Percentiles rank a stretch among this genome's conserved stretches.
phyloP scores from a whole-genome alignment of 2,888 invertebrate species.

The Hirtodrosophila alboralis region DNA sequence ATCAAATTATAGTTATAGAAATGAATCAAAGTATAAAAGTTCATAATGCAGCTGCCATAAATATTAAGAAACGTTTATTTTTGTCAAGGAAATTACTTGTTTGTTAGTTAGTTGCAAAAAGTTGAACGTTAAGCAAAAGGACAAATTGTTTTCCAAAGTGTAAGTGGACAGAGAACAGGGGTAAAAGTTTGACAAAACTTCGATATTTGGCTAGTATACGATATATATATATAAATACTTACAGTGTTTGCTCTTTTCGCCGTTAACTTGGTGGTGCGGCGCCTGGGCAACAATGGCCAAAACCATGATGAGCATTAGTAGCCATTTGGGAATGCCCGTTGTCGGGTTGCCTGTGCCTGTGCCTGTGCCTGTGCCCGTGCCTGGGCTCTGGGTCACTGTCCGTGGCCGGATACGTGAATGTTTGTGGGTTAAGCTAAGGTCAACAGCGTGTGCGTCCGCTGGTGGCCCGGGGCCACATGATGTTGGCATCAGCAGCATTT shows the following conservation, averaged over 20 bases:
- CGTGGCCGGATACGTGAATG: slow-evolving; percentile 35
- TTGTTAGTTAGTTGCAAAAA: slow-evolving; percentile 18
- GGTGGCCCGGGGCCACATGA: slow-evolving; percentile 84
- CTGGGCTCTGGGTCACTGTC: slow-evolving; percentile 10
- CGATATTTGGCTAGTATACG: slow-evolving; percentile 31
- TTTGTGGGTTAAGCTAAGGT: slow-evolving; percentile 35
- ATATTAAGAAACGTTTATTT: slow-evolving; percentile 38
- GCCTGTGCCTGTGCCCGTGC: slow-evolving; percentile 33
- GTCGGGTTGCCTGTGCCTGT: slow-evolving; percentile 30
- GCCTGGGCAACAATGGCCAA: slow-evolving; percentile 77
- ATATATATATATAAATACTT: slow-evolving; percentile 65
- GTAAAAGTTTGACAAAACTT: slow-evolving; percentile 49
- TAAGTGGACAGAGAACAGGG: slow-evolving; percentile 46
- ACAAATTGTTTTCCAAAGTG: slow-evolving; percentile 45
- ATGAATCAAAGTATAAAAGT: slow-evolving; percentile 41
- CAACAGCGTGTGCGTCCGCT: slow-evolving; percentile 36
- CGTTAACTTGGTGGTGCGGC: slow-evolving; percentile 81
- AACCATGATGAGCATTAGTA: slow-evolving; percentile 81
- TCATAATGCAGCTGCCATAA: slow-evolving; percentile 17
- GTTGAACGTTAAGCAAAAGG: slow-evolving; percentile 20
- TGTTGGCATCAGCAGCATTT: slow-evolving; percentile 83
- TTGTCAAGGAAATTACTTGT: slow-evolving; percentile 29
- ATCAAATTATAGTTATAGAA: neutral
- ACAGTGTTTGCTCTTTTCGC: slow-evolving; percentile 84
- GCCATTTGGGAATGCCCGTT: slow-evolving; percentile 78